phyloP scores from a whole-genome alignment of 2,113 vertebrate genomes.

The Entosphenus tridentatus region DNA sequence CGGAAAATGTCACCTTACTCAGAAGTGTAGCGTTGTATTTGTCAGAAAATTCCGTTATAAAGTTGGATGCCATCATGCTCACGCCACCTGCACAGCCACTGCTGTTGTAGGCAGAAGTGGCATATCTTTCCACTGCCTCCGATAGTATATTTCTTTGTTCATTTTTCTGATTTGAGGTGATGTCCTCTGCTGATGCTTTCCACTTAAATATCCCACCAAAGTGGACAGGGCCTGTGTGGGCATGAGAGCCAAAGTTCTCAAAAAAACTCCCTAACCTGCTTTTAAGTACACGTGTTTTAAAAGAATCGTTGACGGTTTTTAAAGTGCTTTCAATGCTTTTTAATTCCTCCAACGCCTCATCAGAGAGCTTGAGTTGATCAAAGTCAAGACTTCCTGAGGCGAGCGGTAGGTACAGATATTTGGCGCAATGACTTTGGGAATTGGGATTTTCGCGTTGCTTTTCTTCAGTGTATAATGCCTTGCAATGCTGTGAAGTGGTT shows the following conservation, averaged over 20 bases:
- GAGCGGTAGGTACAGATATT: conserved; percentile 19
- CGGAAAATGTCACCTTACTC: conserved; percentile 8
- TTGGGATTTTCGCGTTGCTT: not conserved
- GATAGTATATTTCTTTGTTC: conserved; percentile 7
- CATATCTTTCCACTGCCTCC: too few species aligned
- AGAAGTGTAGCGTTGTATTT: not conserved
- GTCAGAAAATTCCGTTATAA: not conserved
- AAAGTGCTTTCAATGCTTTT: conserved; percentile 15
- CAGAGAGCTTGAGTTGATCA: conserved; percentile 18
- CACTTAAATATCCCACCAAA: conserved; percentile 29
- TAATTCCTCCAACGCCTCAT: conserved; percentile 16
- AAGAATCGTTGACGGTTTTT: not conserved
- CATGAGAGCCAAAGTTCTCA: conserved; percentile 21
- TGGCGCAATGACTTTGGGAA: conserved; percentile 15
- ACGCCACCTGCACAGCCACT: not conserved
- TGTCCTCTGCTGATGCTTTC: conserved; percentile 17
- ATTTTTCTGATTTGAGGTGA: conserved; percentile 9
- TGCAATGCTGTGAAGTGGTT: not conserved
- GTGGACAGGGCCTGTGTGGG: conserved; percentile 21
- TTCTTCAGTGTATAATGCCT: not conserved
- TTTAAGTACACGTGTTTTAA: not conserved
- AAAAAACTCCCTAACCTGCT: conserved; percentile 16
- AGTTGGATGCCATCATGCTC: conserved; percentile 10
- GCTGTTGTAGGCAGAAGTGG: too few species aligned
- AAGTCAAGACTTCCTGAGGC: conserved; percentile 19